phyloP scores from a whole-genome alignment of 2,797 vertebrate genomes.

The Lutjanus campechanus region DNA sequence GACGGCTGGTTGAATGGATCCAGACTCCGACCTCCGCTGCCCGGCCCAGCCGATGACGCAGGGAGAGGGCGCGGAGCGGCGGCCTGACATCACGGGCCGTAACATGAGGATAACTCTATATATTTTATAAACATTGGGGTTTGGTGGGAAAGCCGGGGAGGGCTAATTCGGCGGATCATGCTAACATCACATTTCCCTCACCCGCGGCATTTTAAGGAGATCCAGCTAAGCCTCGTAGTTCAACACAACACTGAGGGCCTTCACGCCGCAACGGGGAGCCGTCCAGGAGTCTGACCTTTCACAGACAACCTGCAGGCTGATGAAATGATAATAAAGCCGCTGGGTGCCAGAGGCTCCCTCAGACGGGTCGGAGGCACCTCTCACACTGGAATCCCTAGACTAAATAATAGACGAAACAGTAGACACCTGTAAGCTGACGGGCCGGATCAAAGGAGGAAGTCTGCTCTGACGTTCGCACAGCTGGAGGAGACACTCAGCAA shows the following conservation, averaged over 20 bases:
- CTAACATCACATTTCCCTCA: constrained; percentile 46
- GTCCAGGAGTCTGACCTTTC: constrained; percentile 46
- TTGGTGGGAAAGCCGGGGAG: constrained; percentile 34
- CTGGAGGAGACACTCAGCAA: constrained; percentile 21
- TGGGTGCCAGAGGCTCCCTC: constrained; percentile 23
- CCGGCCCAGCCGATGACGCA: constrained; percentile 65
- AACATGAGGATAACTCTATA: constrained; percentile 67
- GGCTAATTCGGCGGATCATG: constrained; percentile 20
- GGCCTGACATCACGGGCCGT: constrained; percentile 64
- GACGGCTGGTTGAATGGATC: constrained; percentile 41
- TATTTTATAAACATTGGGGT: constrained; percentile 68
- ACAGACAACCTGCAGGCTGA: constrained; percentile 37
- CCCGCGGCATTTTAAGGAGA: constrained; percentile 11
- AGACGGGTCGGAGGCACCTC: constrained; percentile 16
- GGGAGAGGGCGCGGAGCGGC: constrained; percentile 28
- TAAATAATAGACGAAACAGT: constrained; percentile 50
- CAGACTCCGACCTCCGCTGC: constrained; percentile 45
- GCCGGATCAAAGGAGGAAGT: constrained; percentile 10
- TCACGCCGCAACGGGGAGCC: constrained; percentile 24
- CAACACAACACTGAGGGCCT: constrained; percentile 37
- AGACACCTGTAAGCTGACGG: constrained; percentile 41
- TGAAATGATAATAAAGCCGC: constrained; percentile 60
- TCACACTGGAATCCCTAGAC: constrained; percentile 43
- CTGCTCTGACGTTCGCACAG: constrained; percentile 27
- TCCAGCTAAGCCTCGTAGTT: constrained; percentile 30